These are phyloP conservation scores for Parnassius apollo DNA, from an alignment of 2,888 invertebrate genomes.

Conservation along the genomic window DNA sequence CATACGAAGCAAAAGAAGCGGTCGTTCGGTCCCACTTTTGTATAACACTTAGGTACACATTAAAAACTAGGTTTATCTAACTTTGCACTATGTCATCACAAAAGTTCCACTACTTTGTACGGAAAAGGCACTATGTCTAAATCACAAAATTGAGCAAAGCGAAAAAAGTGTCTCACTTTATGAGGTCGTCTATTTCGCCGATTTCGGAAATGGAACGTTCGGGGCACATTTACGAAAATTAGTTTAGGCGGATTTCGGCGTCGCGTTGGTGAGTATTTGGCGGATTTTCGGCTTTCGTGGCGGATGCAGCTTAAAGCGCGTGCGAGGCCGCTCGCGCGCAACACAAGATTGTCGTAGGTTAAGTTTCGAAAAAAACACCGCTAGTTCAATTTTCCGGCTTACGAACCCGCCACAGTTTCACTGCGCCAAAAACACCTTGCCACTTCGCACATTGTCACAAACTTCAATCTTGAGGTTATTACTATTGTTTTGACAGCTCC, in stretches of 20 bases:
- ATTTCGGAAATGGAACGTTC: constrained; percentile 58
- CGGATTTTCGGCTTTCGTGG: constrained; percentile 56
- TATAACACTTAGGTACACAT: constrained; percentile 54
- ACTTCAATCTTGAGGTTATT: constrained; percentile 28
- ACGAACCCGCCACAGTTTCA: constrained; percentile 53
- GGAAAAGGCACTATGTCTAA: constrained; percentile 69
- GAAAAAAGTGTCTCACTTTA: constrained; percentile 60
- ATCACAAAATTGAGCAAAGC: constrained; percentile 78
- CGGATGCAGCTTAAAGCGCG: constrained; percentile 57
- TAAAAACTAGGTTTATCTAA: constrained; percentile 52
- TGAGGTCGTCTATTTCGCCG: constrained; percentile 58
- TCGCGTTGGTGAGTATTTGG: constrained; percentile 59
- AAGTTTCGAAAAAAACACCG: constrained; percentile 66
- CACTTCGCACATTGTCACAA: constrained; percentile 41
- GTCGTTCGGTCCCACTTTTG: constrained; percentile 36
- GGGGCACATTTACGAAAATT: constrained; percentile 35
- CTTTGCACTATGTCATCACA: constrained; percentile 78
- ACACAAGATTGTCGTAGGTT: constrained; percentile 78
- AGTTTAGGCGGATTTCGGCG: constrained; percentile 52
- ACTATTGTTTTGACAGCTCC: constrained; percentile 72
- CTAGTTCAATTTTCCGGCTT: constrained; percentile 73
- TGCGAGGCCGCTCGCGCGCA: constrained; percentile 74
- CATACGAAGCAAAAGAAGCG: constrained; percentile 50
- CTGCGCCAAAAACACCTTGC: constrained; percentile 55
- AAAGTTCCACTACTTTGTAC: constrained; percentile 63